Conservation (phyloP, 2,888 invertebrate species). For the Rapana venosa region DNA sequence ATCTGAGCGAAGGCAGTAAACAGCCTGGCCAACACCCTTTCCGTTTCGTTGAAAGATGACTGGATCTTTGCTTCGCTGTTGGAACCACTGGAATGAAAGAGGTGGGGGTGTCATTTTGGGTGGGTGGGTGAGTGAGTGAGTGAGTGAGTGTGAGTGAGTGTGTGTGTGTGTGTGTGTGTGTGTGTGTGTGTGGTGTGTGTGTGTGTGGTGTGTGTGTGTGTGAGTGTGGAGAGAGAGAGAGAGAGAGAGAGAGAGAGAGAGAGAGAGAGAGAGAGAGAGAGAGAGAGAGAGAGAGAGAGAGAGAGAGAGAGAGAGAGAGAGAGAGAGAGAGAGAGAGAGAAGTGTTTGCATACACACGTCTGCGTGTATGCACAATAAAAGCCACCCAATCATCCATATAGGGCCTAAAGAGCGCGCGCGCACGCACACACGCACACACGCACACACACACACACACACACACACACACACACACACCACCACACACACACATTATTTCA, state of each 20-base stretch:
- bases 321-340: too few relatives aligned
- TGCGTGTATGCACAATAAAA: too few relatives aligned
- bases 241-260: background rate
- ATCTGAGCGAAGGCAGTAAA: conserved; percentile 32
- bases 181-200: background rate
- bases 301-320: too few relatives aligned
- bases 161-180: conserved; percentile 17
- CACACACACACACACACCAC: too few relatives aligned
- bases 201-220: background rate
- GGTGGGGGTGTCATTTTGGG: background rate
- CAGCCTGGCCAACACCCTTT: conserved; percentile 18
- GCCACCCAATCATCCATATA: too few relatives aligned
- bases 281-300: too few relatives aligned
- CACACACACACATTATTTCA: too few relatives aligned
- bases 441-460: too few relatives aligned
- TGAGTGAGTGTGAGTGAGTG: background rate
- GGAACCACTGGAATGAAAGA: background rate
- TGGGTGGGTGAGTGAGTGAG: background rate
- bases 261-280: background rate
- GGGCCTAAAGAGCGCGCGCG: too few relatives aligned
- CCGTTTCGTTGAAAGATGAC: conserved; percentile 1
- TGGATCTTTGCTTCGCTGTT: background rate
- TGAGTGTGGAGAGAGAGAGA: background rate
- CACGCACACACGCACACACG: too few relatives aligned
- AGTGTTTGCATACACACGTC: background rate